Evolutionary conservation across 2,797 vertebrate genomes (phyloP).

Genomic region (Clamator glandarius): DNA sequence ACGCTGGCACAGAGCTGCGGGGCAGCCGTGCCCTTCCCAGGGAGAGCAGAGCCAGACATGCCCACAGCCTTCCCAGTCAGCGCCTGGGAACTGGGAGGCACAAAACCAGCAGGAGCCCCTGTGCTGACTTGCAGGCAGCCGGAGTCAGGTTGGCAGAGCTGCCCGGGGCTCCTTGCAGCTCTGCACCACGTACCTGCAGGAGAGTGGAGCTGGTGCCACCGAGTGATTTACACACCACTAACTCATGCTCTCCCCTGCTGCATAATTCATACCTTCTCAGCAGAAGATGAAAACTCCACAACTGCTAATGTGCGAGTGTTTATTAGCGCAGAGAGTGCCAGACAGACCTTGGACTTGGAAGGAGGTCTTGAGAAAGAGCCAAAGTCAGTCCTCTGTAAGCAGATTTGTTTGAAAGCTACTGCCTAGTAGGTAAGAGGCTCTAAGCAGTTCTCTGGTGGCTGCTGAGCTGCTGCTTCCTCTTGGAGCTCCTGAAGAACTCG

Average conservation of each 20-base stretch:
- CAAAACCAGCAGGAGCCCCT: rapidly evolving
- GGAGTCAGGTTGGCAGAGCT: not conserved
- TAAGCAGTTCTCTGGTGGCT: not conserved
- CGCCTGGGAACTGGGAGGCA: not conserved
- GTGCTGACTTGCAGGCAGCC: rapidly evolving
- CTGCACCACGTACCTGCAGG: not conserved
- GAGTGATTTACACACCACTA: not conserved
- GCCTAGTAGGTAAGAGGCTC: not conserved
- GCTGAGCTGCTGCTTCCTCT: constrained; percentile 2
- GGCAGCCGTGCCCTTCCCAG: not conserved
- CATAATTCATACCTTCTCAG: constrained; percentile 26
- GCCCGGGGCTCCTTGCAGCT: not conserved
- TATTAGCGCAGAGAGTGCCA: not conserved
- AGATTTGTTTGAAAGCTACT: not conserved
- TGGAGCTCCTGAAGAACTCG: not conserved
- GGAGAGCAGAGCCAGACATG: not conserved
- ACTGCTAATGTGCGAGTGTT: constrained; percentile 1
- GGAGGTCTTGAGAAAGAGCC: constrained; percentile 9
- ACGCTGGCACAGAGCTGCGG: no score
- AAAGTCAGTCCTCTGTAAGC: not conserved
- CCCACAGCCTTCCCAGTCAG: not conserved
- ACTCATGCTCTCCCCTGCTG: not conserved
- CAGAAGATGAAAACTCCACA: constrained; percentile 23
- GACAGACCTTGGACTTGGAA: not conserved
- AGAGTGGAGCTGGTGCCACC: not conserved